phyloP scores from a whole-genome alignment of 1,140 invertebrate genomes.

The Trichomalopsis sarcophagae region DNA sequence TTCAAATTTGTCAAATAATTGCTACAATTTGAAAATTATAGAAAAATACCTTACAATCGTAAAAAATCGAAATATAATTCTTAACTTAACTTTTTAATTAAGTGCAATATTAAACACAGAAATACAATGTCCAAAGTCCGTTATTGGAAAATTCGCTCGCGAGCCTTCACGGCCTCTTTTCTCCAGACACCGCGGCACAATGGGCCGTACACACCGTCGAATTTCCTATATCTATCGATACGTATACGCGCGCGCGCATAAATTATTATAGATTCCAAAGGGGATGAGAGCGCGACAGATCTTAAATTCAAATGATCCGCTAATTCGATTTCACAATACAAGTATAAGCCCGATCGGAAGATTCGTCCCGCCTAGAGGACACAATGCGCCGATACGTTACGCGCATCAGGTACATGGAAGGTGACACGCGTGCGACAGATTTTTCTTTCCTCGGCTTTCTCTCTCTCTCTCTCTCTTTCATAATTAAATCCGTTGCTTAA shows the following conservation, averaged over 20 bases:
- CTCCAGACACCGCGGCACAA: conserved; percentile 12
- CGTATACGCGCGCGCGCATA: conserved; percentile 4
- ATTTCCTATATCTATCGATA: conserved; percentile 20
- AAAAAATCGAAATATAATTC: no score
- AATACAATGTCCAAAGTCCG: neutral
- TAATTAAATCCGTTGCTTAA: no score
- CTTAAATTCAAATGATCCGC: conserved; percentile 54
- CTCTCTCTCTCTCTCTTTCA: neutral
- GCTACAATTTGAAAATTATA: no score
- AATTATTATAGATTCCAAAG: conserved; percentile 12
- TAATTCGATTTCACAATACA: conserved; percentile 44
- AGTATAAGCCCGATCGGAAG: conserved; percentile 5
- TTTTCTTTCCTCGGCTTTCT: neutral
- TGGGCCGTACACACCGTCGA: neutral
- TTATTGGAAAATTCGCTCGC: neutral
- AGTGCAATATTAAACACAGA: no score
- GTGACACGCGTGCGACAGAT: conserved; percentile 50
- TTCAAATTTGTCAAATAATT: no score
- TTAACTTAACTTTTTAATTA: no score
- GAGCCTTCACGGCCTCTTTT: conserved; percentile 42
- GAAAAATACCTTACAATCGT: no score
- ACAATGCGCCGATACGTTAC: conserved; percentile 37
- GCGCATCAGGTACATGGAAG: conserved; percentile 35
- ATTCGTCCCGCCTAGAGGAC: conserved; percentile 14
- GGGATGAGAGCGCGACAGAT: neutral